Percentiles rank a stretch among this genome's conserved stretches.
These are phyloP conservation scores for Stramonita haemastoma DNA, from an alignment of 2,888 invertebrate genomes.

Conservation along the genomic window DNA sequence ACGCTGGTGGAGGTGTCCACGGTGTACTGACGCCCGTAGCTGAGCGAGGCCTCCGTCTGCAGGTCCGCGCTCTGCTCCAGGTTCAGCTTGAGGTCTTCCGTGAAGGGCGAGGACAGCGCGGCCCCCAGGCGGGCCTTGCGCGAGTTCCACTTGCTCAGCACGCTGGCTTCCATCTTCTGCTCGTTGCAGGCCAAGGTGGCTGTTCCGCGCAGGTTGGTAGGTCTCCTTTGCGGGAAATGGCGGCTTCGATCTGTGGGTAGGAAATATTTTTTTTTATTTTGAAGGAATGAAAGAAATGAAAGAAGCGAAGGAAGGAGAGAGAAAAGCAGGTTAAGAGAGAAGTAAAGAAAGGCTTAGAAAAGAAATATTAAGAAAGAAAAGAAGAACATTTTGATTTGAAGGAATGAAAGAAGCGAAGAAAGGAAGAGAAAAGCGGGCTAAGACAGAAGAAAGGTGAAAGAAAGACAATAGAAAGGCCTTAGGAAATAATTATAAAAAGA, in stretches of 20 bases:
- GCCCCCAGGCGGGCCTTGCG: constrained; percentile 9
- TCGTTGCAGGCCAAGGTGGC: constrained; percentile 14
- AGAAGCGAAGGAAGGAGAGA: too few species aligned
- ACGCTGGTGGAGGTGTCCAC: constrained; percentile 35
- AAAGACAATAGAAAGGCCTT: too few species aligned
- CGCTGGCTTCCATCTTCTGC: constrained; percentile 26
- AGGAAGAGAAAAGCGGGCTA: too few species aligned
- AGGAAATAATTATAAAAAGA: too few species aligned
- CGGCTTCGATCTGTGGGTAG: constrained; percentile 23
- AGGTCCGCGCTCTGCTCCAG: constrained; percentile 27
- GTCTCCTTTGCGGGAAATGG: constrained; percentile 33
- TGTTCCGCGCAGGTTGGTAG: constrained; percentile 35
- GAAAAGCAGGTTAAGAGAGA: too few species aligned
- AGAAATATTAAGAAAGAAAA: too few species aligned
- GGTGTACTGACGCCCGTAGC: constrained; percentile 35
- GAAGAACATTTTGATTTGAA: too few species aligned
- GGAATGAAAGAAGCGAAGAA: too few species aligned
- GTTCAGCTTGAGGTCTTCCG: constrained; percentile 30
- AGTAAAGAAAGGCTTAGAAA: too few species aligned
- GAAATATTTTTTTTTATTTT: too few species aligned
- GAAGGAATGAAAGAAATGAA: too few species aligned
- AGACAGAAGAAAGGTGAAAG: too few species aligned
- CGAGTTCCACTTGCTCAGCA: constrained; percentile 31
- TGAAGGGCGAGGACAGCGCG: constrained; percentile 33
- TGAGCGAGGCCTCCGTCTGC: constrained; percentile 32